Base-by-base conservation (phyloP, 2,797 vertebrate genomes). In the Micrastur ruficollis region DNA sequence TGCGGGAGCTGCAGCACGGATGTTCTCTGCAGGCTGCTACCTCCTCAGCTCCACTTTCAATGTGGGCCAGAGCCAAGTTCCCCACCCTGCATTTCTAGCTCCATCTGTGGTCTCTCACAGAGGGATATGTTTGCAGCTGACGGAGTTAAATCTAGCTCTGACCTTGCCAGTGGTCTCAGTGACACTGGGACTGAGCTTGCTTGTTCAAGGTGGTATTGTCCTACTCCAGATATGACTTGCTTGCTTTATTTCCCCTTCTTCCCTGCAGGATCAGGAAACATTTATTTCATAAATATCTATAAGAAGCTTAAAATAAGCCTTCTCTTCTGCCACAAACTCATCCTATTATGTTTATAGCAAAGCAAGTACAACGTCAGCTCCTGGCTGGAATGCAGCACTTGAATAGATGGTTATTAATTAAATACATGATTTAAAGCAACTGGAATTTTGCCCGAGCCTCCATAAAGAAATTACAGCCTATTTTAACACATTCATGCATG, bases 301-400 rank as follows among this genome's bases (percentile, higher is more conserved):
- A 98, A 98, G 97, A 95, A 94, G 97, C 97, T 97, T 98, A 97
- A 96, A 97, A 96, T 97, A 97, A 97, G 93, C 96, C 86, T 95
- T 92, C 94, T 97, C 90, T 92, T 91, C 89, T 94, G 89, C 86
- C 79, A 86, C 81, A 95, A 86, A 76, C 38, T 75, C 83, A 95
- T 90, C 81, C 88, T 96, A 79, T 97, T 94, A 95, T 76, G 79
- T 59, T 94, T 93, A 94, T 87, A 96, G 94, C 81, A 95, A 91
- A 96, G 81, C 56, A 79, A 95, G 81, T 81, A 95, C 44, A 80
- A 93, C 3, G 4, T 89, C 93, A 95, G 76, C 84, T 83, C 55
- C 91, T 93, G 90, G 91, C 82, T 94, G 83, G 59, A 36, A 89
- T 80, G 79, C 71, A 68, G 88, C 4, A 5, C 76, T 96, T 84